These are phyloP conservation scores for Halocynthia aurantium DNA, from an alignment of 23 tunicate genomes.

Conservation along the genomic window DNA sequence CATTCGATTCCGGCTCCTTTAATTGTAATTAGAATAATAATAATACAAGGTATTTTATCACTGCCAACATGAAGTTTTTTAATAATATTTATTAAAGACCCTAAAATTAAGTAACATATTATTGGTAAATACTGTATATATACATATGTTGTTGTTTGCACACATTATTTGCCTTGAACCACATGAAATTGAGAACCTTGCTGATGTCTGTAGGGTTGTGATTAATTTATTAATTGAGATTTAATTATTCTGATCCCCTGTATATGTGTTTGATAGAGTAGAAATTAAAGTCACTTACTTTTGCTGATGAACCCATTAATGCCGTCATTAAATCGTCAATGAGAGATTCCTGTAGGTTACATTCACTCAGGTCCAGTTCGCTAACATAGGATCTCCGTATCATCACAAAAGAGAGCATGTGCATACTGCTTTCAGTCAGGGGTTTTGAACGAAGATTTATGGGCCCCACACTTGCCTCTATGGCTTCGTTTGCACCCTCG, in stretches of 20 bases:
- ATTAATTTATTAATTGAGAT: too few species aligned
- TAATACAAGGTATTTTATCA: too few species aligned
- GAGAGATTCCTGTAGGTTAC: neutral
- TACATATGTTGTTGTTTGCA: neutral
- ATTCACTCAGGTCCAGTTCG: neutral
- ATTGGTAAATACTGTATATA: too few species aligned
- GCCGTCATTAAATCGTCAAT: slow-evolving; percentile 5
- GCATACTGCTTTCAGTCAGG: slow-evolving; percentile 5
- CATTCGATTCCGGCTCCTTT: too few species aligned
- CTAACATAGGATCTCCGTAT: neutral
- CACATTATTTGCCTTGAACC: neutral
- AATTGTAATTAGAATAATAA: too few species aligned
- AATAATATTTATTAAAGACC: too few species aligned
- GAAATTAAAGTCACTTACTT: neutral
- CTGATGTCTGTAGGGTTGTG: too few species aligned
- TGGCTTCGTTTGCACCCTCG: neutral
- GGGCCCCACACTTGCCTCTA: neutral
- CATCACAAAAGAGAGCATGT: neutral
- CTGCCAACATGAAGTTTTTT: too few species aligned
- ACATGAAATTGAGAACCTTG: neutral
- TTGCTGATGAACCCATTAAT: neutral
- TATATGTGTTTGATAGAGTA: too few species aligned
- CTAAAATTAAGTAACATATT: too few species aligned
- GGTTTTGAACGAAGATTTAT: neutral
- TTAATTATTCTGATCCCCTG: too few species aligned